A percentile compares a stretch with the other conserved stretches of the same genome.
These are phyloP conservation scores for Alitta virens DNA, from an alignment of 2,888 invertebrate species.

Conservation along the genomic window DNA sequence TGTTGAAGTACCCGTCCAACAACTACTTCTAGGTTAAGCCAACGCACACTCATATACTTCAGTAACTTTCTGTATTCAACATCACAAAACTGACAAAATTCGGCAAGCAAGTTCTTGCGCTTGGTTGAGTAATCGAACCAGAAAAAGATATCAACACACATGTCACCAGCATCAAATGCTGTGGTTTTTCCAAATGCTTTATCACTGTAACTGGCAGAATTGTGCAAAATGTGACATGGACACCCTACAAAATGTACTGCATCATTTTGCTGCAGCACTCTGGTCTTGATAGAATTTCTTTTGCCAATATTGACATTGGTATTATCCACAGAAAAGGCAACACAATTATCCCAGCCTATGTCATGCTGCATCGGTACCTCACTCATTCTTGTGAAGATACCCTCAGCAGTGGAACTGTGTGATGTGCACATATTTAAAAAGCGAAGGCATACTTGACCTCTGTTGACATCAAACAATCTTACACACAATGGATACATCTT, in stretches of 20 bases:
- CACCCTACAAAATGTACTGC: conserved; percentile 2
- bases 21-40: neutral
- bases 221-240: neutral
- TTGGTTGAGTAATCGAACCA: neutral
- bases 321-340: too few species aligned
- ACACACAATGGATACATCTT: conserved; percentile 23
- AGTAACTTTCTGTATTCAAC: neutral
- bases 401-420: too few species aligned
- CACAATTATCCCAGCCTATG: too few species aligned
- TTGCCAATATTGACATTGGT: too few species aligned
- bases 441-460: neutral
- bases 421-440: too few species aligned
- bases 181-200: neutral
- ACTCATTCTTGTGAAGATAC: too few species aligned
- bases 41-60: conserved; percentile 1
- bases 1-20: neutral
- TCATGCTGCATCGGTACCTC: too few species aligned
- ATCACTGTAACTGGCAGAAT: neutral
- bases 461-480: conserved; percentile 20
- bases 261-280: neutral
- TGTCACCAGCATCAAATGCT: neutral
- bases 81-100: neutral
- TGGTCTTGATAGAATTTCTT: too few species aligned
- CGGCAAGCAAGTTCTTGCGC: neutral
- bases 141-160: conserved; percentile 1